A percentile compares a stretch with the other conserved stretches of the same genome.
Conservation (phyloP, 2,888 invertebrate genomes). For the Ormyrus rosae region DNA sequence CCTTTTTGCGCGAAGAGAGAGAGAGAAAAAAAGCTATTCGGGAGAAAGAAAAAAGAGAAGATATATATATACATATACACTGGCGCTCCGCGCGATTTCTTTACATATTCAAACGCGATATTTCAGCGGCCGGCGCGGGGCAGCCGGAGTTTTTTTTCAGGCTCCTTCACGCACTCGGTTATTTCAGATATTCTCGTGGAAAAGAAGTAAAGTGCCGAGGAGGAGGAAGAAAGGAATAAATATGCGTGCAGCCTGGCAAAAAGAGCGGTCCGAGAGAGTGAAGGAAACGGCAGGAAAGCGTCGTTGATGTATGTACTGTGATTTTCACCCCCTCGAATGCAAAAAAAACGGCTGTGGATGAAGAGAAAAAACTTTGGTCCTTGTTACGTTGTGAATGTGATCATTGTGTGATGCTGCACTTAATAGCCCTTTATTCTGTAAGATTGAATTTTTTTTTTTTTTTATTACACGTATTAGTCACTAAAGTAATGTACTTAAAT, state of each 20-base stretch:
- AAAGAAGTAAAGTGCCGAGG: constrained; percentile 14
- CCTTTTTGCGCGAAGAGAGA: too few species aligned
- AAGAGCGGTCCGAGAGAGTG: neutral
- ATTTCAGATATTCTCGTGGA: neutral
- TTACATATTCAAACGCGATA: constrained; percentile 48
- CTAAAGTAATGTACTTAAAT: too few species aligned
- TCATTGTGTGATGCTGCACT: constrained; percentile 64
- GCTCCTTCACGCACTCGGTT: neutral
- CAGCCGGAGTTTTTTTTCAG: neutral
- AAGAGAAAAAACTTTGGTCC: constrained; percentile 52
- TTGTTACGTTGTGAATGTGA: constrained; percentile 66
- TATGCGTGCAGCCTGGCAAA: constrained; percentile 24
- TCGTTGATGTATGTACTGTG: constrained; percentile 58
- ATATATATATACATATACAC: too few species aligned
- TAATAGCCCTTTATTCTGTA: constrained; percentile 54
- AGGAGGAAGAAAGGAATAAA: neutral
- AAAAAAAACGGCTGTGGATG: neutral
- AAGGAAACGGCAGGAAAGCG: constrained; percentile 12
- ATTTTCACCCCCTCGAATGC: constrained; percentile 44
- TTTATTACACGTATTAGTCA: too few species aligned
- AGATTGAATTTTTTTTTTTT: too few species aligned
- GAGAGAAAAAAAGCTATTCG: too few species aligned
- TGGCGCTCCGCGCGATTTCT: neutral
- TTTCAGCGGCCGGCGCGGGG: constrained; percentile 29
- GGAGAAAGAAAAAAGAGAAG: too few species aligned